These are phyloP conservation scores for Spheniscus humboldti DNA, from an alignment of 2,797 vertebrate species.

Conservation along the genomic window DNA sequence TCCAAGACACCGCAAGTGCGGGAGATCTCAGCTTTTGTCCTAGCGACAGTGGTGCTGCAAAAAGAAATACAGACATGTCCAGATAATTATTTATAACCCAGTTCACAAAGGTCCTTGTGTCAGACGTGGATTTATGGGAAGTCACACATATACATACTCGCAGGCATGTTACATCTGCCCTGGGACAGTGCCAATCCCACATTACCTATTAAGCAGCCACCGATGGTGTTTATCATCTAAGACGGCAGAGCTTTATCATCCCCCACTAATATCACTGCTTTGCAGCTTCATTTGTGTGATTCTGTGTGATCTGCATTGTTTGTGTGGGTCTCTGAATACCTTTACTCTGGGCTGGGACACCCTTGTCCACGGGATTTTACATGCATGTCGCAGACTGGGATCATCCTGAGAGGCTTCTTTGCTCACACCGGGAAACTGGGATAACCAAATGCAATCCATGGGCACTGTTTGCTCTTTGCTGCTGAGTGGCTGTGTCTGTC, in stretches of 20 bases:
- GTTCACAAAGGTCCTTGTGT: conserved; percentile 23
- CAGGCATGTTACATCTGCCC: conserved; percentile 29
- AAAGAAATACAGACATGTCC: conserved; percentile 47
- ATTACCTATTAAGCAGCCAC: conserved; percentile 30
- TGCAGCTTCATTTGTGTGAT: neutral
- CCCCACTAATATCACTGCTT: neutral
- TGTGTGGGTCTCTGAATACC: neutral
- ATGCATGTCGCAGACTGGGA: fast-evolving
- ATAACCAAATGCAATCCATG: neutral
- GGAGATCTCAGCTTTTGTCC: neutral
- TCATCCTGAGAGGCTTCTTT: neutral
- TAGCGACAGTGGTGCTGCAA: neutral
- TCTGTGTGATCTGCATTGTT: neutral
- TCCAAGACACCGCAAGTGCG: neutral
- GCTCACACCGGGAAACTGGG: neutral
- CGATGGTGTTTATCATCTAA: neutral
- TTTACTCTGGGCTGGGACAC: neutral
- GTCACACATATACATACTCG: neutral
- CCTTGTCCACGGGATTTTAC: neutral
- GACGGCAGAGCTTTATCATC: conserved; percentile 33
- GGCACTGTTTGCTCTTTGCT: neutral
- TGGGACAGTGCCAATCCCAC: conserved; percentile 45
- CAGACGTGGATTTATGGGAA: conserved; percentile 31
- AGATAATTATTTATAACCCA: conserved; percentile 27
- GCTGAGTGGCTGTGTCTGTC: neutral